Conservation (phyloP, 2,113 vertebrate species). For the Mormyrus iriodes region DNA sequence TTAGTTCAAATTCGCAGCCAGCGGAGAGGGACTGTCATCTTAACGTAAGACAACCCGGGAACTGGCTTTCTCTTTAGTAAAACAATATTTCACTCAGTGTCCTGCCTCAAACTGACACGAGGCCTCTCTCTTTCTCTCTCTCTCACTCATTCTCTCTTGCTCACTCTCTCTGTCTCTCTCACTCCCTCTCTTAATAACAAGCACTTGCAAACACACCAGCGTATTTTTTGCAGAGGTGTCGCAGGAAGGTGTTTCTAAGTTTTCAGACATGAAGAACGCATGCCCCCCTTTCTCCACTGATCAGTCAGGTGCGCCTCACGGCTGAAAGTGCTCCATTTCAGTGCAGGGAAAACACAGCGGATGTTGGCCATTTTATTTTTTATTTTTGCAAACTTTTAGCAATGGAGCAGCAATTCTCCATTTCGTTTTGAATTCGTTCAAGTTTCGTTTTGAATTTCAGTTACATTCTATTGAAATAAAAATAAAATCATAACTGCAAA, state of each 20-base stretch:
- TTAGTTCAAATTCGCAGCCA: background rate
- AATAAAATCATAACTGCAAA: background rate
- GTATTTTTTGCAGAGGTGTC: background rate
- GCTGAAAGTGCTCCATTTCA: background rate
- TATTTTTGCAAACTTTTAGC: background rate
- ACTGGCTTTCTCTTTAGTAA: slow-evolving; percentile 19
- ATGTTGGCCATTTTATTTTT: background rate
- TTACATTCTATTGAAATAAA: background rate
- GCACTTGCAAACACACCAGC: background rate
- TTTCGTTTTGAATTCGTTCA: background rate
- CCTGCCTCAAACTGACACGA: background rate
- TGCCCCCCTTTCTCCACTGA: background rate
- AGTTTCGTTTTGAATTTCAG: background rate
- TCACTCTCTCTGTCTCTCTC: background rate
- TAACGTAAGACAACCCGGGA: background rate
- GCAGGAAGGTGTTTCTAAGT: background rate
- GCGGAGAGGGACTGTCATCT: slow-evolving; percentile 1
- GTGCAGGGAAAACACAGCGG: background rate
- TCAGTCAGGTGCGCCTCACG: background rate
- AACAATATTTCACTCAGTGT: slow-evolving; percentile 15
- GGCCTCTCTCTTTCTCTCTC: background rate
- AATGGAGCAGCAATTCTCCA: background rate
- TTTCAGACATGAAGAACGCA: background rate
- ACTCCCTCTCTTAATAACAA: background rate
- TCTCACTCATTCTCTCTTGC: background rate